These are phyloP conservation scores for Trissolcus basalis DNA, from an alignment of 1,140 invertebrate species.

Conservation along the genomic window DNA sequence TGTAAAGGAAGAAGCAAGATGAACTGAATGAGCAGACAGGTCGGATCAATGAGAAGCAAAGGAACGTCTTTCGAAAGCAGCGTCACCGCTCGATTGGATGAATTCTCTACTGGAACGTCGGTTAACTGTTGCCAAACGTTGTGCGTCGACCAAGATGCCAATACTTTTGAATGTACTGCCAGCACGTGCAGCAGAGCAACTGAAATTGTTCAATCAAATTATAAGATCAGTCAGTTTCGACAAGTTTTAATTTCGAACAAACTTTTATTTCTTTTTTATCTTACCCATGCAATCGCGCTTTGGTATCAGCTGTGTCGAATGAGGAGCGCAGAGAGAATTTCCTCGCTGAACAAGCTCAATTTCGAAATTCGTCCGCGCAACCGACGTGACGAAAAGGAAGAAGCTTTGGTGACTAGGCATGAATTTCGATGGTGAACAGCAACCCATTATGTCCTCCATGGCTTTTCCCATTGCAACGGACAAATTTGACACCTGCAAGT, in stretches of 20 bases:
- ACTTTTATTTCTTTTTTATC: no score
- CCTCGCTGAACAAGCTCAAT: constrained; percentile 92
- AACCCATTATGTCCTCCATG: constrained; percentile 95
- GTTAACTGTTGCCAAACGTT: constrained; percentile 81
- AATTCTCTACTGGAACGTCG: constrained; percentile 70
- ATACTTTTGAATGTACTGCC: constrained; percentile 85
- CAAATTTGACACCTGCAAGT: constrained; percentile 77
- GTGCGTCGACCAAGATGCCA: constrained; percentile 82
- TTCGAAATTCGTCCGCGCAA: constrained; percentile 94
- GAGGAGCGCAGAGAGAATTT: constrained; percentile 81
- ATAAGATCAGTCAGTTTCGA: no score
- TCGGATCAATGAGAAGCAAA: constrained; percentile 88
- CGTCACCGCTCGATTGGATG: constrained; percentile 72
- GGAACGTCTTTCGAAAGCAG: constrained; percentile 83
- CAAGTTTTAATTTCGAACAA: no score
- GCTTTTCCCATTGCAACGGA: constrained; percentile 88
- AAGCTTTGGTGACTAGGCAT: constrained; percentile 84
- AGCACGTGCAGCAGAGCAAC: constrained; percentile 92
- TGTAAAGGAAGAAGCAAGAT: constrained; percentile 89
- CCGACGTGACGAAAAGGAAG: constrained; percentile 92
- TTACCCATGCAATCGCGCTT: constrained; percentile 92
- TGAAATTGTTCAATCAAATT: no score
- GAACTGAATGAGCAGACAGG: constrained; percentile 89
- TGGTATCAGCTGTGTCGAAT: constrained; percentile 80
- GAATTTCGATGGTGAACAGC: constrained; percentile 82